Percentiles rank a stretch among this genome's conserved stretches.
Evolutionary conservation across 2,113 vertebrate species (phyloP).

Genomic region (Triplophysa rosa): DNA sequence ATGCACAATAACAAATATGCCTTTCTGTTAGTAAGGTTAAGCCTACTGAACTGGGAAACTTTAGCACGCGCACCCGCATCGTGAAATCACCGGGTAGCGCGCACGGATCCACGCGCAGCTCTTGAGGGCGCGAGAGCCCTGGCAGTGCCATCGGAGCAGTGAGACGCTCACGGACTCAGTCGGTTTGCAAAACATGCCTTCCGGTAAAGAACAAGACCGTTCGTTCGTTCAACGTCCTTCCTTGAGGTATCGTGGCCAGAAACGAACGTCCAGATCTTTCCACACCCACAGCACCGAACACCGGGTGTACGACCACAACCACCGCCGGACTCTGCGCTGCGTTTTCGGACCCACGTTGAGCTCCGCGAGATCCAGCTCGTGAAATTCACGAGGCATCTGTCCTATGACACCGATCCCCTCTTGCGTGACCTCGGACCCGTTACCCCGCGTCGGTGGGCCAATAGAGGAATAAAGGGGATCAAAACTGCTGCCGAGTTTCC

Average conservation of each 20-base stretch:
- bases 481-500: conserved; percentile 87
- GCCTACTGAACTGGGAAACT: not conserved
- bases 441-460: conserved; percentile 72
- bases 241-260: conserved; percentile 92
- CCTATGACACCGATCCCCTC: conserved; percentile 58
- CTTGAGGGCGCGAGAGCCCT: conserved; percentile 86
- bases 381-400: conserved; percentile 80
- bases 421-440: conserved; percentile 68
- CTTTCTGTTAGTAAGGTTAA: not conserved
- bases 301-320: conserved; percentile 88
- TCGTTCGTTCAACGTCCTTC: conserved; percentile 87
- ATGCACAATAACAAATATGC: not conserved
- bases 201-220: conserved; percentile 88
- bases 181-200: conserved; percentile 91
- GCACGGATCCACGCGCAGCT: conserved; percentile 93
- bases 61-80: conserved; percentile 93
- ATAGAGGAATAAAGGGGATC: conserved; percentile 87
- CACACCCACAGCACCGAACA: conserved; percentile 87
- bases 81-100: conserved; percentile 91
- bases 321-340: conserved; percentile 86
- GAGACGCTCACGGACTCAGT: conserved; percentile 88
- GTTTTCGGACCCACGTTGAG: conserved; percentile 85
- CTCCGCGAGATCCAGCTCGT: conserved; percentile 78
- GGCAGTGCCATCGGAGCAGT: conserved; percentile 91
- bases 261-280: conserved; percentile 89